Percentiles rank a stretch among this genome's conserved stretches.
These are phyloP conservation scores for Thamnophis elegans DNA, from an alignment of 2,797 vertebrate species.

Conservation along the genomic window DNA sequence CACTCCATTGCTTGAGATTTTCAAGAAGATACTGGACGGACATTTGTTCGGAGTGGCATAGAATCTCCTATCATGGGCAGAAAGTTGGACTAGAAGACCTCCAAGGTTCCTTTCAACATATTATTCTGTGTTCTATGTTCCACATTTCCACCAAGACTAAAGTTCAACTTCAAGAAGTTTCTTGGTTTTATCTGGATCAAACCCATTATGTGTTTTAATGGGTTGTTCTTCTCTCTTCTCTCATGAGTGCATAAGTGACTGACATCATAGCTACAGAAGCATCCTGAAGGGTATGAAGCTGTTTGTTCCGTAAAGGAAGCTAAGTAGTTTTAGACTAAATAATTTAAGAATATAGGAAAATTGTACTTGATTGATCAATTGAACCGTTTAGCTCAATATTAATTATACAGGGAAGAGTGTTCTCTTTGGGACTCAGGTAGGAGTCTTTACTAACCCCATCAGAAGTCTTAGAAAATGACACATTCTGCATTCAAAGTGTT, in stretches of 20 bases:
- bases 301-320: not conserved
- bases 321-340: not conserved
- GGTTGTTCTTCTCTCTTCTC: not conserved
- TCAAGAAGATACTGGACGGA: too few relatives aligned
- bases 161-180: not conserved
- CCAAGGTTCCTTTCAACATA: not conserved
- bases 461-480: not conserved
- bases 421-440: not conserved
- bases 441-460: not conserved
- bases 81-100: not conserved
- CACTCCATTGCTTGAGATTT: too few relatives aligned
- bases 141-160: not conserved
- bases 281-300: not conserved
- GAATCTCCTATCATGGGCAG: too few relatives aligned
- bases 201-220: not conserved
- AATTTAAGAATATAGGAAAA: not conserved
- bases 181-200: not conserved
- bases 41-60: too few relatives aligned
- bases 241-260: not conserved
- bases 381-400: not conserved
- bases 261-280: not conserved
- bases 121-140: not conserved
- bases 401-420: not conserved
- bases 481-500: not conserved
- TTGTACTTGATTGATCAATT: not conserved